Evolutionary conservation across 2,888 invertebrate species (phyloP).

Genomic region (Melipona beecheii): DNA sequence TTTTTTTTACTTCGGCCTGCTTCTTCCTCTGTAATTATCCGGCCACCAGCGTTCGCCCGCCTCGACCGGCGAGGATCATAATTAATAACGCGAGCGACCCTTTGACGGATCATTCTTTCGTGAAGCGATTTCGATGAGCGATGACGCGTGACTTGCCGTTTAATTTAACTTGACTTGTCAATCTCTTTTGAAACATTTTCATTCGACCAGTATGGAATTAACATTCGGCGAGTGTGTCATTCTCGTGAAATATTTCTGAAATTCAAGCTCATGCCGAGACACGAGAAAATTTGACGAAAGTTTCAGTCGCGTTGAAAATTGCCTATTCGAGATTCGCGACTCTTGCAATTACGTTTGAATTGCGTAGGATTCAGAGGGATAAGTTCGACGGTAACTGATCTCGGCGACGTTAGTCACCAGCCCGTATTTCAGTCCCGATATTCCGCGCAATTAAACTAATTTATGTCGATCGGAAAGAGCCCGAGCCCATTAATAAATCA

Average conservation of each 20-base stretch:
- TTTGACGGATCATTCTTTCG: not conserved
- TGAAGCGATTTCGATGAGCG: constrained; percentile 5
- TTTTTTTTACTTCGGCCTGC: not conserved
- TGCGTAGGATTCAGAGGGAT: too few relatives aligned
- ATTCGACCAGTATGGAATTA: too few relatives aligned
- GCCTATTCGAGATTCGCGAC: too few relatives aligned
- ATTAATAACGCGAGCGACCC: constrained; percentile 32
- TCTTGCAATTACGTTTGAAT: too few relatives aligned
- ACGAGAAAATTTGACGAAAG: too few relatives aligned
- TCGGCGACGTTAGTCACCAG: not conserved
- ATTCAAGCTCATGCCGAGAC: too few relatives aligned
- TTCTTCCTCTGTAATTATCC: constrained; percentile 2
- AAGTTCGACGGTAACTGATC: not conserved
- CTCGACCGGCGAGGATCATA: not conserved
- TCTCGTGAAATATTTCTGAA: too few relatives aligned
- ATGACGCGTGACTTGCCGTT: constrained; percentile 4
- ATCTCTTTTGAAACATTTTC: too few relatives aligned
- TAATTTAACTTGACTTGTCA: not conserved
- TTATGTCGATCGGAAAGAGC: not conserved
- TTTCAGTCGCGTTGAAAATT: too few relatives aligned
- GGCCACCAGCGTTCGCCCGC: constrained; percentile 22
- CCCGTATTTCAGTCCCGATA: not conserved
- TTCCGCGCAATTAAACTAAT: not conserved
- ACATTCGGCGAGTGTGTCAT: too few relatives aligned
- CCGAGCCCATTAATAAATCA: not conserved